phyloP scores from a whole-genome alignment of 2,888 invertebrate species.

The Drosophila nr. medialis region DNA sequence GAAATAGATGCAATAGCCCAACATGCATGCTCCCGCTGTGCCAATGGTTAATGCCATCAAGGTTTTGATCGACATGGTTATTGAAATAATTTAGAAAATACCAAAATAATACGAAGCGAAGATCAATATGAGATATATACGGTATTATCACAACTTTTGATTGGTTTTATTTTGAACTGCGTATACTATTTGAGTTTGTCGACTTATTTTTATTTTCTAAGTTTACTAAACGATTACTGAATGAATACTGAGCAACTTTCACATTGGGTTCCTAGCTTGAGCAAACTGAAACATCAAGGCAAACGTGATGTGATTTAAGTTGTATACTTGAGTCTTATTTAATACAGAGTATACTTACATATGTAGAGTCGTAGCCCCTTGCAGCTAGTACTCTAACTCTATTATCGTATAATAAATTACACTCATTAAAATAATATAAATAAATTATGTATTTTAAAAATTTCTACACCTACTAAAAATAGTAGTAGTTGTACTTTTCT shows the following conservation, averaged over 20 bases:
- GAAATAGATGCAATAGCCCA: constrained; percentile 53
- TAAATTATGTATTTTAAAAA: neutral
- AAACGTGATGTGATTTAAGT: neutral
- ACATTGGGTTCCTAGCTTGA: neutral
- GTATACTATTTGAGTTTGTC: neutral
- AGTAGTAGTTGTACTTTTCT: neutral
- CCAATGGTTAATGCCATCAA: constrained; percentile 19
- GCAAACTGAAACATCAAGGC: constrained; percentile 16
- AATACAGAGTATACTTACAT: neutral
- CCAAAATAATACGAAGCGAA: neutral
- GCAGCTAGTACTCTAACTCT: neutral
- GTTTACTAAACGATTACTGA: neutral
- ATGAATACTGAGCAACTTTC: constrained; percentile 1
- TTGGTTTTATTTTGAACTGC: neutral
- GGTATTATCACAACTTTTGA: neutral
- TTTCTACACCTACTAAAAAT: neutral
- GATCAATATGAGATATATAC: neutral
- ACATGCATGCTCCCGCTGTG: constrained; percentile 24
- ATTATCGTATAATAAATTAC: neutral
- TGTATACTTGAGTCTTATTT: neutral
- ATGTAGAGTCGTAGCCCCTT: neutral
- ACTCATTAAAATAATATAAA: neutral
- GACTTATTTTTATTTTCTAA: neutral
- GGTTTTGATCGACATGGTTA: constrained; percentile 7
- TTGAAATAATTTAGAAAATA: neutral